Evolutionary conservation across 2,113 vertebrate species (phyloP).

Genomic region (Sebastes fasciatus): DNA sequence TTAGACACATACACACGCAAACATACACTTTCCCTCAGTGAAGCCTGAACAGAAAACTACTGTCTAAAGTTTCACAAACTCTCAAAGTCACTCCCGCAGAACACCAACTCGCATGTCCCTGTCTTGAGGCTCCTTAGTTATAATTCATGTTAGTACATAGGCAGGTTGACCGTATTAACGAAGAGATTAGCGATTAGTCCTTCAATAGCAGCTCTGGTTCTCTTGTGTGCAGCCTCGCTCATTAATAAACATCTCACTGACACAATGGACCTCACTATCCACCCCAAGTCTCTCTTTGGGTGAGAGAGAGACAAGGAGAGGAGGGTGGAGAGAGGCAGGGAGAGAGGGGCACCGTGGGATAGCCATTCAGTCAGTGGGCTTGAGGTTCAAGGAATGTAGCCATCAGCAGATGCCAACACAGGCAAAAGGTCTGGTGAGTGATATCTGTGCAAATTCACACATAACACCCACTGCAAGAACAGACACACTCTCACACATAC

Average conservation of each 20-base stretch:
- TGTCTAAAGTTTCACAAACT: conserved; percentile 37
- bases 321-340: conserved; percentile 22
- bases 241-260: conserved; percentile 80
- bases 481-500: neutral
- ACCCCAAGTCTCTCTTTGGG: conserved; percentile 58
- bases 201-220: conserved; percentile 64
- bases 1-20: neutral
- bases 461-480: neutral
- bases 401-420: conserved; percentile 37
- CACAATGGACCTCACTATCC: conserved; percentile 79
- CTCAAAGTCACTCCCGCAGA: conserved; percentile 24
- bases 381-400: conserved; percentile 67
- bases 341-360: conserved; percentile 49
- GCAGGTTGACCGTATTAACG: conserved; percentile 67
- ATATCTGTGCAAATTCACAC: conserved; percentile 29
- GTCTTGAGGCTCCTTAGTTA: conserved; percentile 45
- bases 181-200: conserved; percentile 79
- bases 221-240: conserved; percentile 64
- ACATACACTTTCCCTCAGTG: neutral
- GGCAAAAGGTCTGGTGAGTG: conserved; percentile 30
- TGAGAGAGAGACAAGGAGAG: conserved; percentile 46
- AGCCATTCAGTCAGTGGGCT: conserved; percentile 69
- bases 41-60: conserved; percentile 32
- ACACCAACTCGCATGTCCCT: conserved; percentile 28
- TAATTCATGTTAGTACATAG: conserved; percentile 46